Evolutionary conservation across 2,888 invertebrate genomes (phyloP), one percentile per base, ranked within the genome.

Genomic region (Hydropsyche betteni): DNA sequence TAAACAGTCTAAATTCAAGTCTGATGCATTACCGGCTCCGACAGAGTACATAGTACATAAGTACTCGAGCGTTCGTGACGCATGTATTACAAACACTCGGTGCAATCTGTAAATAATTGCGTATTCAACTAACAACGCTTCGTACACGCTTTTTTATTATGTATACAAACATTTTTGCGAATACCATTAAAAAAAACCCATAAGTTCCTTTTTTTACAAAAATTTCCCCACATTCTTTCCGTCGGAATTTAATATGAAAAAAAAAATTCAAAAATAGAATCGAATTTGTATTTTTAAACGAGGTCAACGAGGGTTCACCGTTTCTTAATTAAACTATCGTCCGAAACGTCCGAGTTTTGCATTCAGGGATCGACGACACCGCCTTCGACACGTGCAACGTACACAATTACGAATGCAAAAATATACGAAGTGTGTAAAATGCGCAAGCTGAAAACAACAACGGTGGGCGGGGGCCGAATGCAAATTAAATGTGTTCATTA

Each of bases 401-500:
- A 14, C 14, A 51, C 51, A 53, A 44, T 44, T n/a, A 58, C 58
- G 16, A 8, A 24, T 58, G 58, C 8, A 44, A 44, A 24, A 58
- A 58, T 58, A 16, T 16, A 16, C 58, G 24, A 24, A 24, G 24
- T 24, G 24, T 24, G 24, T 24, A 24, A 24, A 24, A 24, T 8
- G 16, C 12, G 53, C 16, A 10, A 2, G 53, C 14, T 24, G 24
- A 24, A 24, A 24, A 24, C 24, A 24, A 24, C 24, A 24, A 24
- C 24, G 24, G 24, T 24, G 24, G 24, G n/a, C 5, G n/a, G 5
- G 24, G 58, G 58, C 16, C 16, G 16, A 24, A 24, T 61, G 61
- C 61, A 61, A 61, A 61, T 64, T 64, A 34, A 64, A 64, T 36
- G 64, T 64, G 64, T 64, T 64, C 64, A 64, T 64, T 64, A 36